These are phyloP conservation scores for Speoplatyrhinus poulsoni DNA, from an alignment of 2,113 vertebrate species.

Conservation along the genomic window DNA sequence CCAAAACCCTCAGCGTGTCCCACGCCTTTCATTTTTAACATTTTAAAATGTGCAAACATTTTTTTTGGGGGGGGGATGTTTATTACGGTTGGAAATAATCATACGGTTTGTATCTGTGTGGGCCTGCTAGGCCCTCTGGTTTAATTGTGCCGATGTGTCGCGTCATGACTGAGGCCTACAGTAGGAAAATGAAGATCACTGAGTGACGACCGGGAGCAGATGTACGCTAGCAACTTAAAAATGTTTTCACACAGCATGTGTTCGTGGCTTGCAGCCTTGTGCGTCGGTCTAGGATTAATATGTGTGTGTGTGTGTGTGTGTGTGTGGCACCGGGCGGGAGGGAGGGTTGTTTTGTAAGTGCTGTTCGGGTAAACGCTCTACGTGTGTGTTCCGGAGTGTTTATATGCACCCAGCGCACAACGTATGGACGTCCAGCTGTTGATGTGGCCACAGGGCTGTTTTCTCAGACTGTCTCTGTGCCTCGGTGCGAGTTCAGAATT, in stretches of 20 bases:
- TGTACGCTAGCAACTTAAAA: conserved; percentile 35
- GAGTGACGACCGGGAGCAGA: conserved; percentile 43
- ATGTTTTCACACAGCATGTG: conserved; percentile 30
- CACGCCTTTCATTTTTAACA: too few species aligned
- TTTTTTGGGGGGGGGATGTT: conserved; percentile 12
- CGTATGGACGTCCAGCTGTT: conserved; percentile 49
- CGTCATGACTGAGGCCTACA: conserved; percentile 39
- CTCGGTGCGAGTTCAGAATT: conserved; percentile 46
- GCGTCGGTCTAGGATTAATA: conserved; percentile 12
- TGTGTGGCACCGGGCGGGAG: background rate
- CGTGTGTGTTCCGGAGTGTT: conserved; percentile 37
- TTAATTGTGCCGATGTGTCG: conserved; percentile 49
- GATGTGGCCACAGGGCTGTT: conserved; percentile 65
- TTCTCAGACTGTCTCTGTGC: conserved; percentile 34
- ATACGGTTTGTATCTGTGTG: conserved; percentile 20
- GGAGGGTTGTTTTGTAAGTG: background rate
- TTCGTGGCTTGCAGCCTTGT: conserved; percentile 24
- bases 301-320: background rate
- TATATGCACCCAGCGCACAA: conserved; percentile 21
- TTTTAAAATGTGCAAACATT: too few species aligned
- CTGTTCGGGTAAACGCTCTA: conserved; percentile 34
- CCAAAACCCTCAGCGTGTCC: background rate
- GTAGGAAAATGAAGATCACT: conserved; percentile 48
- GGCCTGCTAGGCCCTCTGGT: conserved; percentile 19
- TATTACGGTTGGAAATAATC: conserved; percentile 49